Evolutionary conservation across 1,140 invertebrate species (phyloP), one percentile per base, ranked within the genome.

Genomic region (Ptiloglossa arizonensis): DNA sequence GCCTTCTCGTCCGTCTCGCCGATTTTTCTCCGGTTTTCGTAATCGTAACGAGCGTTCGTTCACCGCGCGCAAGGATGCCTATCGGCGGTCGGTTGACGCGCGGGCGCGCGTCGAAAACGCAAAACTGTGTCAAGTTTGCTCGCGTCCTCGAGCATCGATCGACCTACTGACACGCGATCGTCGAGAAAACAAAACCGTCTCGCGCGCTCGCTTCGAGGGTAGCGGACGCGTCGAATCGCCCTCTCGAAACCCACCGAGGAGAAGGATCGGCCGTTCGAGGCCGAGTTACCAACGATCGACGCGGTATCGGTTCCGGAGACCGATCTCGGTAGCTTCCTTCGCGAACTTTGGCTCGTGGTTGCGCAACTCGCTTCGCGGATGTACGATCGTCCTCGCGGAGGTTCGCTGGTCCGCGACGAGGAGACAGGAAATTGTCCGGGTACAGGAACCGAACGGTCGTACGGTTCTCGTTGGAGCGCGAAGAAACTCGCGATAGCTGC

Each of bases 291-390:
- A n/a, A n/a, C n/a, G n/a, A n/a, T n/a, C n/a, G n/a, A n/a, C n/a
- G n/a, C n/a, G n/a, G n/a, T n/a, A 85, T 85, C 80, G 79, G 63
- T 82, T 82, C 75, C 75, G 80, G 71, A 67, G 64, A 75, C 74
- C 72, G 72, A 76, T 83, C 80, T 72, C 76, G 77, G 56, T 85
- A 71, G 57, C 52, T 83, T 77, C 68, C 72, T 79, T 69, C 62
- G 59, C 52, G 38, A 50, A 56, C 48, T 35, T 72, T 69, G 41
- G 6, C 2, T 32, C 38, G 46, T 22, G n/a, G 63, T 83, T 85
- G 80, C 71, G 56, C 80, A 85, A 85, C 77, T 32, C 24, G 67
- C 50, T 72, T 80, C 48, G 56, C 32, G 54, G 50, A 41, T 69
- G 81, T 80, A n/a, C 71, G 52, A 52, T 50, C 62, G 59, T 59